phyloP scores from a whole-genome alignment of 2,888 invertebrate genomes.

The Eupeodes latifasciatus region DNA sequence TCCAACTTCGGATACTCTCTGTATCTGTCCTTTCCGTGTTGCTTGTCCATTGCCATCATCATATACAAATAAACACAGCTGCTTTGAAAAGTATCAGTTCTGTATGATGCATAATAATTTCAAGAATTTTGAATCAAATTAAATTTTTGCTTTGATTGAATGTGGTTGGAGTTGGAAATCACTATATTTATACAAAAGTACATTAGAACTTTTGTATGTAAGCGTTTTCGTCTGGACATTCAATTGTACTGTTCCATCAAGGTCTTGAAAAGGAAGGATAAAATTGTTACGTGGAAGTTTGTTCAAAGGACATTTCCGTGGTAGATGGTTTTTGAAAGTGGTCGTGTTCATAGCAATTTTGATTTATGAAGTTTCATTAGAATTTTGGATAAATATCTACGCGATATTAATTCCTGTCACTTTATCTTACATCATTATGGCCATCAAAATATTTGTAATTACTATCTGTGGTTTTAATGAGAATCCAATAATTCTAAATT shows the following conservation, averaged over 20 bases:
- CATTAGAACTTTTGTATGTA: not conserved
- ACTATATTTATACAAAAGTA: not conserved
- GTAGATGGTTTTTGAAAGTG: too few species aligned
- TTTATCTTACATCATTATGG: too few species aligned
- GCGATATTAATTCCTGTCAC: too few species aligned
- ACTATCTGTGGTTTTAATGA: too few species aligned
- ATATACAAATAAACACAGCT: not conserved
- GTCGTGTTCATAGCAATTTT: too few species aligned
- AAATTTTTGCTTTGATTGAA: conserved; percentile 39
- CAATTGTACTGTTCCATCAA: not conserved
- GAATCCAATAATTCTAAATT: too few species aligned
- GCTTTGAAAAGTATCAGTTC: not conserved
- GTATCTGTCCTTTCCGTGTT: not conserved
- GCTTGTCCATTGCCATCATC: too few species aligned
- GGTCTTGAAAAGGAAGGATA: not conserved
- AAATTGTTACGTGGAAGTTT: too few species aligned
- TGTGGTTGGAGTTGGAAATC: conserved; percentile 49
- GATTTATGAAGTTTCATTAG: too few species aligned
- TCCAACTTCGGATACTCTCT: not conserved
- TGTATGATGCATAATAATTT: conserved; percentile 17
- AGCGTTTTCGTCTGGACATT: not conserved
- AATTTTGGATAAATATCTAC: too few species aligned
- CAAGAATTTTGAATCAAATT: conserved; percentile 47
- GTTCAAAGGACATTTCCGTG: too few species aligned
- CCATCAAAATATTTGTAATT: too few species aligned